Base-by-base conservation (phyloP, 1,140 invertebrate species). In the Calliopsis andreniformis region DNA sequence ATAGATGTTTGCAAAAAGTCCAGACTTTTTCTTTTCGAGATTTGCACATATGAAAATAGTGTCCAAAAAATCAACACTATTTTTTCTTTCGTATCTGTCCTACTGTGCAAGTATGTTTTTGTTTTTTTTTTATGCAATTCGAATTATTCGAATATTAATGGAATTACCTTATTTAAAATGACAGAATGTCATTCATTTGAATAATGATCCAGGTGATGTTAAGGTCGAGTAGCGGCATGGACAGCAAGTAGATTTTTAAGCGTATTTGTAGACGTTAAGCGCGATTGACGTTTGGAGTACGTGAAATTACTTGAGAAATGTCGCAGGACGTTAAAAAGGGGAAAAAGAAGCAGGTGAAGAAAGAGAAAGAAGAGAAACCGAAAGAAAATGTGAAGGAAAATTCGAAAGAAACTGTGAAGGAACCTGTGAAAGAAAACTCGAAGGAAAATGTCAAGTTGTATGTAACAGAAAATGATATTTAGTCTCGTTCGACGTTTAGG, bases 301-400 rank as follows among this genome's bases (percentile, higher is more conserved):
- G 4, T 39, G 10, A 5, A 3, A 10, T 39, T 58, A 47, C 23
- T 61, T 55, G 20, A 66, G 83, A 77, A 59, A 88, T 90, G 88
- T 75, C 79, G 35, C 83, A 86, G 35, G 71, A 82, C 8, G 59
- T 56, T 25, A 79, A 79, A 42, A 86, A 86, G 51, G 70, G 45
- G 8, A 86, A 81, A 12, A 77, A 64, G 58, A 89, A 87, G 10
- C 85, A 90, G 55, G 39, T 59, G 7, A 79, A 63, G 73, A 85
- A 82, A 67, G 84, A 76, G 39, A 86, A 59, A 2, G 78, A 85
- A 47, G 66, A 81, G 4, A 83, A 78, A 51, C 18, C 7, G 0
- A 61, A 55, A 18, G 55, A 71, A 16, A 53, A 70, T 23, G 53
- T 39, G 35, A 76, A 62, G 28, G 30, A 51, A 6, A 18, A 32